Conservation (phyloP, 2,888 invertebrate genomes). For the Cephonodes hylas region DNA sequence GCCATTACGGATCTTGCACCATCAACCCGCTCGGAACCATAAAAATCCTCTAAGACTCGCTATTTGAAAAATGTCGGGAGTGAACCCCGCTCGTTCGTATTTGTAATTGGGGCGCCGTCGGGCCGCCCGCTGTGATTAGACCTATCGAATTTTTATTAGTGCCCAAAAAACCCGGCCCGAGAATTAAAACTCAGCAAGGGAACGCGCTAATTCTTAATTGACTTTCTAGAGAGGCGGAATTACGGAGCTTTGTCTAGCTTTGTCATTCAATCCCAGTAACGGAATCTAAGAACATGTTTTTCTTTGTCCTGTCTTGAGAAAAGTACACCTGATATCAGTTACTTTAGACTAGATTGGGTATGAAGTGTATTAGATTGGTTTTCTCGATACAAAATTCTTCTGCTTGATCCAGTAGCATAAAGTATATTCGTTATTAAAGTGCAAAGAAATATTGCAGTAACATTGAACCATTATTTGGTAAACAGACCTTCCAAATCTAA, state of each 20-base stretch:
- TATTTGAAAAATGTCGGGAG: neutral
- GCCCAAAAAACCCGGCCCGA: neutral
- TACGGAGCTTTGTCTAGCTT: neutral
- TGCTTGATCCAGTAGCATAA: too few species aligned
- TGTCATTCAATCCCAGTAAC: neutral
- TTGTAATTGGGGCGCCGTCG: neutral
- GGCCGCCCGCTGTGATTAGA: neutral
- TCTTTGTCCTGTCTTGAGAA: too few species aligned
- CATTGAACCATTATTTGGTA: too few species aligned
- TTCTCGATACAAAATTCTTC: too few species aligned
- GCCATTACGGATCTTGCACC: neutral
- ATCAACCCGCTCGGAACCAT: neutral
- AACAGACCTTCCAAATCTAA: too few species aligned
- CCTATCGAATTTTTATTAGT: conserved; percentile 8
- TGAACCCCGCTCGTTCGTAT: too few species aligned
- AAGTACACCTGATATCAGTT: too few species aligned
- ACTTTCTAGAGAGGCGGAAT: neutral
- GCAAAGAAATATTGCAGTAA: too few species aligned
- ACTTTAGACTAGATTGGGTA: too few species aligned
- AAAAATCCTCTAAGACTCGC: neutral
- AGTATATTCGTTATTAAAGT: too few species aligned
- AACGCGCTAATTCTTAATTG: conserved; percentile 4
- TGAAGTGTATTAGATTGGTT: too few species aligned
- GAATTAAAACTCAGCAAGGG: conserved; percentile 7
- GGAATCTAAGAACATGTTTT: neutral